Evolutionary conservation across 2,797 vertebrate genomes (phyloP), one percentile per base, ranked within the genome.

Genomic region (Amazona ochrocephala): DNA sequence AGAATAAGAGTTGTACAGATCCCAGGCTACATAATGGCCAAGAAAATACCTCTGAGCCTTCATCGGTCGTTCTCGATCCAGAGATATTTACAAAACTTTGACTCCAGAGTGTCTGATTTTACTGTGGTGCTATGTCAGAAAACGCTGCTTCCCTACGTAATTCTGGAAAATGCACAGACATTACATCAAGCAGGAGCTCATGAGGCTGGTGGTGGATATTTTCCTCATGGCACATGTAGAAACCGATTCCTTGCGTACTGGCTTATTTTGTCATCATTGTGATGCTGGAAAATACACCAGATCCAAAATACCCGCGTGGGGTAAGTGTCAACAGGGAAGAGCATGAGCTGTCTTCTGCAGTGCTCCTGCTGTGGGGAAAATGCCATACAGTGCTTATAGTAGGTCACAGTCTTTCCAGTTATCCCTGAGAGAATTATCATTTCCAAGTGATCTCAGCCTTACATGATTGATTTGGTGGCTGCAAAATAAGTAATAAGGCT

Each of bases 271-370:
- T 60, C 4, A 1, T 73, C 24, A 15, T 22, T 34, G 30, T 41
- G 54, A 23, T 66, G 27, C 41, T 84, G 53, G 65, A 68, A 64
- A 81, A 65, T 32, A 12, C 32, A 44, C 34, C 34, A 15, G 29
- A 23, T 60, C 41, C 61, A 44, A 73, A 84, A 39, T 12, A 41
- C 14, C 9, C 62, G 1, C 0, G 0, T 10, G 29, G 39, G 45
- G 11, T 30, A 60, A 60, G 23, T 26, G 37, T 47, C 66, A 68
- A 12, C 9, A 64, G 62, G 61, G 45, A 60, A 61, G 61, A 26
- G 9, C 22, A 41, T 20, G 56, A 62, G 50, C 24, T 75, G 17
- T 54, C 45, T 44, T 41, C 27, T 23, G 27, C 65, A 23, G 29
- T 10, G 61, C 18, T 51, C 39, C 61, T 60, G 45, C 73, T 65